phyloP scores from a whole-genome alignment of 2,888 invertebrate genomes.

The Eupithecia exiguata region DNA sequence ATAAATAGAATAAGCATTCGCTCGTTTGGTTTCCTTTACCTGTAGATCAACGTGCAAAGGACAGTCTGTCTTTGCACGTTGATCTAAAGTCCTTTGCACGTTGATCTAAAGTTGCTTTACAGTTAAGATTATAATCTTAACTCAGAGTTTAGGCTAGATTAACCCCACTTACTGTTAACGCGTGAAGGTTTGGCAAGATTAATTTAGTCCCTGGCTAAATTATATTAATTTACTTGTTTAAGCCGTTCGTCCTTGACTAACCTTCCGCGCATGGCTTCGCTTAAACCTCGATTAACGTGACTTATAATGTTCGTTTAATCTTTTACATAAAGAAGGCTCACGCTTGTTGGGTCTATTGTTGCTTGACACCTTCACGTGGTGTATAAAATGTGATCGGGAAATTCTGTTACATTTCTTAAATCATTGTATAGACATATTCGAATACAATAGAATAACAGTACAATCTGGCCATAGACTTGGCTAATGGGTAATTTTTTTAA shows the following conservation, averaged over 20 bases:
- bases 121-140: not conserved
- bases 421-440: no score
- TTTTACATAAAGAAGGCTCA: not conserved
- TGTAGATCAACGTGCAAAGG: no score
- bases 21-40: no score
- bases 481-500: no score
- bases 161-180: not conserved
- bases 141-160: not conserved
- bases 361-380: not conserved
- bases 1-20: no score
- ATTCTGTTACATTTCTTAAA: not conserved
- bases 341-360: not conserved
- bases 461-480: no score
- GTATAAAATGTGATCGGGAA: not conserved
- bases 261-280: constrained; percentile 2
- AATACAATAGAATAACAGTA: no score
- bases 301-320: constrained; percentile 8
- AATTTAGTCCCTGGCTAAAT: constrained; percentile 9
- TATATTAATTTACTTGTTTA: constrained; percentile 15
- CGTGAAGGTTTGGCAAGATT: constrained; percentile 15
- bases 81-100: no score
- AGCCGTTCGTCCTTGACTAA: constrained; percentile 12
- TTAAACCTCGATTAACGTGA: constrained; percentile 13
- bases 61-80: no score
- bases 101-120: no score